Percentiles rank a stretch among this genome's conserved stretches.
Conservation (phyloP, 2,888 invertebrate genomes). For the Dexiosoma caninum region DNA sequence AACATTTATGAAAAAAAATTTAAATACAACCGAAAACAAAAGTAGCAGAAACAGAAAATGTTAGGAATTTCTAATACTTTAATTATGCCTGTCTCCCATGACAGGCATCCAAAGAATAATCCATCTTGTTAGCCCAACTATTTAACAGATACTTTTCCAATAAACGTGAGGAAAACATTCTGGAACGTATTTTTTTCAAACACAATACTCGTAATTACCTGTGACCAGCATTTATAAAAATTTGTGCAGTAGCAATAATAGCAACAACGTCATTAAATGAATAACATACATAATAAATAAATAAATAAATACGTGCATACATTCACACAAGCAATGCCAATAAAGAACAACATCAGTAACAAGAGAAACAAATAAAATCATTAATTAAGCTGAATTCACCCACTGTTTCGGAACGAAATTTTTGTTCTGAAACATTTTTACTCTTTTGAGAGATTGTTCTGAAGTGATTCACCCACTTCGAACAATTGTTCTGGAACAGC, state of each 20-base stretch:
- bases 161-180: conserved; percentile 43
- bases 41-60: background rate
- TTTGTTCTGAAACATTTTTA: too few species aligned
- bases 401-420: too few species aligned
- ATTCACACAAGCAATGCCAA: background rate
- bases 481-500: too few species aligned
- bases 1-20: background rate
- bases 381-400: too few species aligned
- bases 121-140: conserved; percentile 24
- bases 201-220: conserved; percentile 46
- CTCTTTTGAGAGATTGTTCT: too few species aligned
- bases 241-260: background rate
- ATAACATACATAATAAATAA: conserved; percentile 15
- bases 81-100: conserved; percentile 54
- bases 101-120: conserved; percentile 25
- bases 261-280: conserved; percentile 20
- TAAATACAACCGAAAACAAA: background rate
- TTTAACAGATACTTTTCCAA: conserved; percentile 27
- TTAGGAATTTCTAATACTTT: too few species aligned
- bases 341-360: too few species aligned
- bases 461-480: too few species aligned
- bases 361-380: background rate
- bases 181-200: conserved; percentile 36
- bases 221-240: conserved; percentile 53
- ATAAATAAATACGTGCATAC: background rate